A percentile compares a stretch with the other conserved stretches of the same genome.
phyloP scores from a whole-genome alignment of 2,888 invertebrate species.

The Brachypterus glaber region DNA sequence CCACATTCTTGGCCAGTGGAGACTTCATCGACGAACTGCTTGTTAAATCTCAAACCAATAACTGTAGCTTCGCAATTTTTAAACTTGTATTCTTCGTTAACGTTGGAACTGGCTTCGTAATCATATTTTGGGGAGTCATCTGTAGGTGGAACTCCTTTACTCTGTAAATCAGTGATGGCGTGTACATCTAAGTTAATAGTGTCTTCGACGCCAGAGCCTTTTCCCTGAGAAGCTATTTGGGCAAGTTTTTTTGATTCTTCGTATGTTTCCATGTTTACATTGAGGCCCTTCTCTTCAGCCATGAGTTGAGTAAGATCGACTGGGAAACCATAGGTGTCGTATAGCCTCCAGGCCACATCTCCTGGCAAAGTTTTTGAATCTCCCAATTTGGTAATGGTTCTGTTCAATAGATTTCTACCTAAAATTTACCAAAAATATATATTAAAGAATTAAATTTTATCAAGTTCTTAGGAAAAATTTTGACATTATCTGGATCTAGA shows the following conservation, averaged over 20 bases:
- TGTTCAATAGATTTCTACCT: constrained; percentile 79
- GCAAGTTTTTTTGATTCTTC: constrained; percentile 88
- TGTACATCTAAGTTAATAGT: constrained; percentile 89
- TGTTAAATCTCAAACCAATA: constrained; percentile 64
- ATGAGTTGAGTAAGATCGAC: constrained; percentile 95
- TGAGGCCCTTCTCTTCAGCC: constrained; percentile 90
- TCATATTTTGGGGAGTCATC: constrained; percentile 89
- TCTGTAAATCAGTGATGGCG: constrained; percentile 84
- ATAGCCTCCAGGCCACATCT: constrained; percentile 95
- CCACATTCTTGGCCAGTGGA: constrained; percentile 83
- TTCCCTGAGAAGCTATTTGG: constrained; percentile 80
- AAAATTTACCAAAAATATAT: too few species aligned
- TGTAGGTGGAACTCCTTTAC: constrained; percentile 64
- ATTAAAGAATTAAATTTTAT: too few species aligned
- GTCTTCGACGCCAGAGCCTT: constrained; percentile 69
- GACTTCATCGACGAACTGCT: constrained; percentile 77
- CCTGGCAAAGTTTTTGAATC: constrained; percentile 71
- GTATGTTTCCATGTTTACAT: constrained; percentile 82
- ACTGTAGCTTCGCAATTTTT: constrained; percentile 63
- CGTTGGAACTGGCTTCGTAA: constrained; percentile 58
- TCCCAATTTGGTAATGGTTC: constrained; percentile 78
- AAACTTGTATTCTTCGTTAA: constrained; percentile 69
- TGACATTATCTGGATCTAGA: too few species aligned
- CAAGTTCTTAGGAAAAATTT: too few species aligned
- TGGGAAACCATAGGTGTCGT: constrained; percentile 99